Evolutionary conservation across 2,113 vertebrate genomes (phyloP).

Genomic region (Cyprinodon brontotheroides): DNA sequence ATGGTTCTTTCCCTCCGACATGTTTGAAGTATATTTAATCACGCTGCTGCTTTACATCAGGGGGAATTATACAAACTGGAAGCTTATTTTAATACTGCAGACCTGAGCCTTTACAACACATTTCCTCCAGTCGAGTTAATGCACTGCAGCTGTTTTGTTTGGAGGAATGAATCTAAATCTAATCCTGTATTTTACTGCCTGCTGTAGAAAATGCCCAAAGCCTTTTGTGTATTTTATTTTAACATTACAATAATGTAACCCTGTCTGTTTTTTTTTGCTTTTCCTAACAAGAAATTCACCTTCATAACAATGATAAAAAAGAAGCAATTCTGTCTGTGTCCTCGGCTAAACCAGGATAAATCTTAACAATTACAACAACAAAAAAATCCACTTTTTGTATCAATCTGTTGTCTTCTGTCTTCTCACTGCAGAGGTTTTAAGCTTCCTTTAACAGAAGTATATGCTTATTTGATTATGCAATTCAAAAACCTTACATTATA

Average conservation of each 20-base stretch:
- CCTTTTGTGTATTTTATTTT: not conserved
- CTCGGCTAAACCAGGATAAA: too few species aligned
- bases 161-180: not conserved
- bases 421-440: not conserved
- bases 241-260: not conserved
- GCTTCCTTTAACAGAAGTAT: not conserved
- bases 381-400: not conserved
- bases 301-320: not conserved
- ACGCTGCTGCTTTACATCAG: slow-evolving; percentile 34
- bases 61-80: slow-evolving; percentile 11
- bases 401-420: too few species aligned
- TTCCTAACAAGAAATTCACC: not conserved
- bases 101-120: not conserved
- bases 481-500: not conserved
- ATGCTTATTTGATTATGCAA: not conserved
- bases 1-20: not conserved
- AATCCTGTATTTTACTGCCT: not conserved
- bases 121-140: not conserved
- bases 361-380: too few species aligned
- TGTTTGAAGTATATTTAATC: slow-evolving; percentile 20
- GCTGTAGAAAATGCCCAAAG: not conserved
- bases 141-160: not conserved
- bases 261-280: too few species aligned
- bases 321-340: not conserved
- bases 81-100: slow-evolving; percentile 9